Conservation (phyloP, 2,888 invertebrate species). For the Drosophila pegasa region DNA sequence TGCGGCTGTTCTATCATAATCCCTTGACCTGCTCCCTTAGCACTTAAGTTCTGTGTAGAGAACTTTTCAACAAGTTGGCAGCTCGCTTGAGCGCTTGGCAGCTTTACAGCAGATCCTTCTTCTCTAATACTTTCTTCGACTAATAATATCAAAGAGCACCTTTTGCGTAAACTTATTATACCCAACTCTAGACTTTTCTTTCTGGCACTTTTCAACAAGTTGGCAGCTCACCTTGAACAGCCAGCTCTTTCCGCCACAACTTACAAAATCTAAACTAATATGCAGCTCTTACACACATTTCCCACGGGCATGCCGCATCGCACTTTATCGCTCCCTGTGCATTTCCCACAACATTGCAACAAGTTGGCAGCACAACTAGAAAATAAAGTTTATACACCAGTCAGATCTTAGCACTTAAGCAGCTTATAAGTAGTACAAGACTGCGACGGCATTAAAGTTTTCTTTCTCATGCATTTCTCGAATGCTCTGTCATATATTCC, state of each 20-base stretch:
- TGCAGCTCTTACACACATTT: not conserved
- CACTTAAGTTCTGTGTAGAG: too few species aligned
- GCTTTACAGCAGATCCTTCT: too few species aligned
- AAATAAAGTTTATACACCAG: not conserved
- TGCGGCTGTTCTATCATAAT: too few species aligned
- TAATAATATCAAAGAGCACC: too few species aligned
- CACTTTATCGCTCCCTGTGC: not conserved
- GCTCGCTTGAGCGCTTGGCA: too few species aligned
- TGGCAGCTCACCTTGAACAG: not conserved
- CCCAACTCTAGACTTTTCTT: not conserved
- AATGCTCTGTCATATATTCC: slow-evolving; percentile 17
- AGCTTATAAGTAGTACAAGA: not conserved
- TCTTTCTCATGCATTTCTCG: slow-evolving; percentile 11
- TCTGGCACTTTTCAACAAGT: slow-evolving; percentile 1
- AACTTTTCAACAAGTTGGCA: too few species aligned
- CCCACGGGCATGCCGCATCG: not conserved
- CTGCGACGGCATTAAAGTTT: not conserved
- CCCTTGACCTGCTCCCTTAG: too few species aligned
- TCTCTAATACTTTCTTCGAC: too few species aligned
- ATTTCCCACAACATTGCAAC: not conserved
- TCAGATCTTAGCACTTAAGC: not conserved
- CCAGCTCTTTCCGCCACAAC: too few species aligned
- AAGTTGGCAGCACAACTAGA: not conserved
- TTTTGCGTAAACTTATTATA: too few species aligned
- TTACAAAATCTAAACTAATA: not conserved